Evolutionary conservation across 2,797 vertebrate genomes (phyloP).

Genomic region (Galaxias olidus): DNA sequence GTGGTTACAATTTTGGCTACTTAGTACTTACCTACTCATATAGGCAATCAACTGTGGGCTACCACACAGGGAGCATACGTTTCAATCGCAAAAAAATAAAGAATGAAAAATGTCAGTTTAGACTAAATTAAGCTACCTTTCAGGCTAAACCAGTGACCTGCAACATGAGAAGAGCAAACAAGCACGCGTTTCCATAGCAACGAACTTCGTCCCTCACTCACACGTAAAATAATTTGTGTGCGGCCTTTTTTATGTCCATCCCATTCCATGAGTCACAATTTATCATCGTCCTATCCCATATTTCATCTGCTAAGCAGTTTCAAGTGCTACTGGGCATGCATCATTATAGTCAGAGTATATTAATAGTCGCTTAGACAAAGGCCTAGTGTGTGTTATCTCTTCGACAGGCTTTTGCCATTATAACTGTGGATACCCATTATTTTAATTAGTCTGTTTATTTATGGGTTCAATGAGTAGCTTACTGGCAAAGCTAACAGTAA

Average conservation of each 20-base stretch:
- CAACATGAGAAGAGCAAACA: constrained; percentile 22
- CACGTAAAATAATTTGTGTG: too few relatives aligned
- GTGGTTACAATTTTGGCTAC: not conserved
- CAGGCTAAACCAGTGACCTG: not conserved
- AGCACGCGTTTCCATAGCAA: constrained; percentile 36
- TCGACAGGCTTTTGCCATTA: too few relatives aligned
- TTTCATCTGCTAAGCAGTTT: constrained; percentile 68
- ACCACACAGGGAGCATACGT: too few relatives aligned
- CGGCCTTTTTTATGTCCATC: not conserved
- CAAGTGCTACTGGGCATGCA: constrained; percentile 63
- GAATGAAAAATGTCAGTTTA: too few relatives aligned
- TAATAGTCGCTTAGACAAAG: too few relatives aligned
- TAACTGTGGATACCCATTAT: too few relatives aligned
- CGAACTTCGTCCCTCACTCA: not conserved
- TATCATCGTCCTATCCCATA: constrained; percentile 49
- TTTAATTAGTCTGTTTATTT: too few relatives aligned
- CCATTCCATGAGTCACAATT: too few relatives aligned
- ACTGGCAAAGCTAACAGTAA: too few relatives aligned
- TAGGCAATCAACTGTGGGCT: not conserved
- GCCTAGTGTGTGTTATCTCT: too few relatives aligned
- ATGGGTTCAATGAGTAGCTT: too few relatives aligned
- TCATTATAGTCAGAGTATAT: constrained; percentile 26
- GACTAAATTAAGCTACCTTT: not conserved
- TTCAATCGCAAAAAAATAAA: too few relatives aligned
- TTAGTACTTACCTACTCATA: constrained; percentile 45